Evolutionary conservation across 37 sponge, comb jelly and placozoan genomes (phyloP), one percentile per base, ranked within the genome.

Genomic region (Agelas oroides): DNA sequence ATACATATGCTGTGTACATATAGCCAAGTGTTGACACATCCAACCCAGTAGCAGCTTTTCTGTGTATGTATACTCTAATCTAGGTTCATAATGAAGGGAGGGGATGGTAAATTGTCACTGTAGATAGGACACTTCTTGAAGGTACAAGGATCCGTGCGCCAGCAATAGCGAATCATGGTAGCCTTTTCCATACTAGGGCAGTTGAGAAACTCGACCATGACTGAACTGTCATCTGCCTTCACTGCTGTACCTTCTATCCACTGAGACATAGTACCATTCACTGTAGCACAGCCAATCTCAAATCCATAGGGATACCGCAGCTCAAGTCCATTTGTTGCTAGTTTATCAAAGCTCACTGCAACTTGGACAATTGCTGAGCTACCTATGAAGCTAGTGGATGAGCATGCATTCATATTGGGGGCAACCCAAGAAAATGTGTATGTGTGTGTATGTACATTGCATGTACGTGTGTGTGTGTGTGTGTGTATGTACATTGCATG

Each of bases 91-190:
- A 77, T 37, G 24, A 89, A 89, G 24, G 90, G 90, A 34, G 90
- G 84, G 5, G 84, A 59, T 19, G 90, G 90, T 24, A 88, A 70
- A 11, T 74, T 60, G 25, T 35, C 57, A 54, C 83, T 38, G 35
- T 89, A 89, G 15, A 89, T 67, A 6, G 90, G 74, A 78, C 90
- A 89, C 71, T 37, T 84, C 63, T 78, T 77, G 73, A 84, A 84
- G 23, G 54, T 60, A 52, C 90, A 89, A 12, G 90, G 90, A 66
- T 89, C 79, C 1, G 73, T 65, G 20, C 84, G 55, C 90, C 90
- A 89, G 71, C 73, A 73, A 74, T 89, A 89, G 32, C 80, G 70
- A 23, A 89, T 33, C 21, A 19, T 36, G 15, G n/a, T 30, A 13
- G 84, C 63, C 12, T 24, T 76, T 30, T 31, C 24, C 0, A 59